Conservation (phyloP, 53 echinoderm and acorn worm genomes). For the Stichopus horrens region DNA sequence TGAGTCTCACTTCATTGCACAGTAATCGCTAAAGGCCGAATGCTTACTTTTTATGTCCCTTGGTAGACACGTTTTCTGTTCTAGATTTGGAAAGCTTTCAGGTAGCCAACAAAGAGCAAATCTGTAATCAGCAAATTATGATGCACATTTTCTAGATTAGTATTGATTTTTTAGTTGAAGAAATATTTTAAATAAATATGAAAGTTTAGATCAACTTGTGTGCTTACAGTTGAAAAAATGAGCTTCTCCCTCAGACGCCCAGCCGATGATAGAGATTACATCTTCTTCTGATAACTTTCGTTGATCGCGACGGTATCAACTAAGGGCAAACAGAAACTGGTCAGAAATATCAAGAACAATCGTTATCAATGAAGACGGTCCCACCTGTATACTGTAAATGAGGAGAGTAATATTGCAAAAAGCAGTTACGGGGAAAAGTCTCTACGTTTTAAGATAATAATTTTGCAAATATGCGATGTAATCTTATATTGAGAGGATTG, state of each 20-base stretch:
- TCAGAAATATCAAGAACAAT: not conserved
- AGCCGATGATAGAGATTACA: not conserved
- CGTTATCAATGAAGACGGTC: not conserved
- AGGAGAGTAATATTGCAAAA: not conserved
- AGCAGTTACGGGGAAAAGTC: not conserved
- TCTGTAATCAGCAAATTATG: too few species aligned
- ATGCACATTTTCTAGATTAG: too few species aligned
- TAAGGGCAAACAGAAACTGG: not conserved
- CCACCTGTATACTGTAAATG: not conserved
- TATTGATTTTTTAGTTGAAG: too few species aligned
- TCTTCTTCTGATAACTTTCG: not conserved
- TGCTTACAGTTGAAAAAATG: not conserved
- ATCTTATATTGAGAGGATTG: too few species aligned
- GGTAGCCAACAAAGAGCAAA: too few species aligned
- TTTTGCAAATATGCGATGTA: not conserved
- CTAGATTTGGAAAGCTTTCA: too few species aligned
- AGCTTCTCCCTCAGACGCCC: not conserved
- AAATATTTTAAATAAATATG: too few species aligned
- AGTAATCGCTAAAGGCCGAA: too few species aligned
- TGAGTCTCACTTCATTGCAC: too few species aligned
- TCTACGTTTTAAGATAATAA: not conserved
- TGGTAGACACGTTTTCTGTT: too few species aligned
- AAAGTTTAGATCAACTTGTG: too few species aligned
- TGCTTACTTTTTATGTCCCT: too few species aligned
- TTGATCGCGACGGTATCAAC: not conserved